Base-by-base conservation (phyloP, 2,888 invertebrate species). In the Uloborus plumipes region DNA sequence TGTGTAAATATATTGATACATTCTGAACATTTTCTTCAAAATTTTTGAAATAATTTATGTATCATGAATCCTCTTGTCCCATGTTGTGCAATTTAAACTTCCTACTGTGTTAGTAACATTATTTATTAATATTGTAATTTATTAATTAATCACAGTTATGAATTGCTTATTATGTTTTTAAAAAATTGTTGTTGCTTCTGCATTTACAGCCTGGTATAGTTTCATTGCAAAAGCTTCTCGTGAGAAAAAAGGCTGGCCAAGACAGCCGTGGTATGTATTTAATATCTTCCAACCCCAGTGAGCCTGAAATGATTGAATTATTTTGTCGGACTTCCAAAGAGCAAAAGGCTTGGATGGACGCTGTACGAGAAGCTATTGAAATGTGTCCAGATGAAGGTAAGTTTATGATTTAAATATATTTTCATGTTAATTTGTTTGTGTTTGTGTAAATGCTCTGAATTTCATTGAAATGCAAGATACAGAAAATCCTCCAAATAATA, bases 261-360 rank as follows among this genome's bases (percentile, higher is more conserved):
- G 95, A 95, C 87, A 93, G 94, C 2, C 91, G 94, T 4, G 95
- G 96, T 0, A 93, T 98, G 87, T 98, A 97, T 90, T 92, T 98
- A 75, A 97, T 98, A 87, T 95, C 95, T 86, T 95, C 96, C 86
- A 96, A 96, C 88, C 95, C 96, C 7, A 86, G 93, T 6, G 95
- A 94, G 88, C 97, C 97, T 0, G 98, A 98, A 91, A 98, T 98
- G 97, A 98, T 97, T 88, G 98, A 98, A 88, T 90, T 98, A 72
- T 93, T 97, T 88, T 92, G 92, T 85, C 93, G 93, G 39, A 94
- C 95, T 87, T 96, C 96, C 49, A 95, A 95, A 89, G 96, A 97
- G 87, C 94, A 96, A 88, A 94, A 94, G 87, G 90, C 92, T 15
- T 98, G 98, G 98, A 95, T 97, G 88, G 93, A 94, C 87, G 93